These are phyloP conservation scores for Yasuhikotakia modesta DNA, from an alignment of 2,797 vertebrate species.

Conservation along the genomic window DNA sequence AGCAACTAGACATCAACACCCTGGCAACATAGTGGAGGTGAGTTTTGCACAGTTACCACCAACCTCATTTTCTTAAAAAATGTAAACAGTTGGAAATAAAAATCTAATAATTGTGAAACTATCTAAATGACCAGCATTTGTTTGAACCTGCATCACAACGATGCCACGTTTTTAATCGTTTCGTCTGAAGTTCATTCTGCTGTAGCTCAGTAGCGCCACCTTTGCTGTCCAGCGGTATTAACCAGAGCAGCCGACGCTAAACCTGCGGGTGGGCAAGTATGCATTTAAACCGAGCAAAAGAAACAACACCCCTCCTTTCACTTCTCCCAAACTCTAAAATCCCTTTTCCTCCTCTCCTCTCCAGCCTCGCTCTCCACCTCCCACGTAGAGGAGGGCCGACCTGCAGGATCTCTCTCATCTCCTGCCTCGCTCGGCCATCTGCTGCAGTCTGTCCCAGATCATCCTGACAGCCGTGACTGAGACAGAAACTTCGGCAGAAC, in stretches of 20 bases:
- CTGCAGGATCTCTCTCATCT: conserved; percentile 52
- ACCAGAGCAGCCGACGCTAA: background rate
- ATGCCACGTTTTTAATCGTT: background rate
- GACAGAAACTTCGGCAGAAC: conserved; percentile 66
- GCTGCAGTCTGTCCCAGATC: conserved; percentile 47
- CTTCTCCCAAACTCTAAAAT: conserved; percentile 25
- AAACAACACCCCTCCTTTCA: background rate
- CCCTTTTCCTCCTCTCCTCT: conserved; percentile 2
- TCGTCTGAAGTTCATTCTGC: conserved; percentile 22
- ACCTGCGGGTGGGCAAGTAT: background rate
- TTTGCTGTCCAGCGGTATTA: conserved; percentile 8
- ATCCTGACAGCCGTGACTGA: conserved; percentile 68
- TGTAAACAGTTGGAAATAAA: no score
- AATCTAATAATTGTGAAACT: no score
- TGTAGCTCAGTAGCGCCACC: conserved; percentile 12
- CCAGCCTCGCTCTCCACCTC: conserved; percentile 33
- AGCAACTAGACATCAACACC: background rate
- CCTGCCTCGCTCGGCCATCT: conserved; percentile 44
- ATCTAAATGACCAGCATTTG: background rate
- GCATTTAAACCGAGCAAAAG: background rate
- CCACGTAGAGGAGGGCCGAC: conserved; percentile 48
- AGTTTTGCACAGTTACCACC: background rate
- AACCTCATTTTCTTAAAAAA: background rate
- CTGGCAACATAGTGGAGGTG: background rate
- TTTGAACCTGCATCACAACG: background rate